phyloP scores from a whole-genome alignment of 2,113 vertebrate species.

The Sinosuthora webbiana region DNA sequence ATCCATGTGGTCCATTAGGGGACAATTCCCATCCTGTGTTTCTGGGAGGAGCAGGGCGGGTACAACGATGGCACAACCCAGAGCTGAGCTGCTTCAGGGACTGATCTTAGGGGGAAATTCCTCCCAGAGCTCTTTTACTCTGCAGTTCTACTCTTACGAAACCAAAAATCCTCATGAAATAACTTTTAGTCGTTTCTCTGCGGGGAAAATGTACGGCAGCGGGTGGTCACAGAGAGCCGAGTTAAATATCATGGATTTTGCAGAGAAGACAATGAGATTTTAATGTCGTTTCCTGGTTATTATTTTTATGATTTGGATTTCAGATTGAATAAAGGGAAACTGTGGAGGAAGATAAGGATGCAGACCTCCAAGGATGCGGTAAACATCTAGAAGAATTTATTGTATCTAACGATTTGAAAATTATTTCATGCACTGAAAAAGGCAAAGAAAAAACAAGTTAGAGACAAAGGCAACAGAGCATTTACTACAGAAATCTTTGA shows the following conservation, averaged over 20 bases:
- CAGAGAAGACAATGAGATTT: neutral
- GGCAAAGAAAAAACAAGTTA: neutral
- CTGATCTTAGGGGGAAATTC: neutral
- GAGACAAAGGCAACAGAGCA: neutral
- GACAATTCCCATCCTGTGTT: neutral
- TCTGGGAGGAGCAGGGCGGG: neutral
- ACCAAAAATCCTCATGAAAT: neutral
- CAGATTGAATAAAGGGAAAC: neutral
- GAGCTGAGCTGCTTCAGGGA: neutral
- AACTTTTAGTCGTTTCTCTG: neutral
- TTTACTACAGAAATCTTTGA: neutral
- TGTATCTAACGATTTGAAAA: neutral
- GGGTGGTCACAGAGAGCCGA: neutral
- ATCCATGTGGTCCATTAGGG: rapidly evolving
- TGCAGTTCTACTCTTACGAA: neutral
- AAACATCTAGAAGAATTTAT: neutral
- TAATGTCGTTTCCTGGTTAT: neutral
- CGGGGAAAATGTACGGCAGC: neutral
- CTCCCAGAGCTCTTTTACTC: neutral
- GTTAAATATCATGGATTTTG: neutral
- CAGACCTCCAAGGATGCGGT: neutral
- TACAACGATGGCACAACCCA: neutral
- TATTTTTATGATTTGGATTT: constrained; percentile 7
- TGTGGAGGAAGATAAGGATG: neutral
- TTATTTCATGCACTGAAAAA: neutral